Evolutionary conservation across 2,113 vertebrate genomes (phyloP), one percentile per base, ranked within the genome.

Genomic region (Ophiodon elongatus): DNA sequence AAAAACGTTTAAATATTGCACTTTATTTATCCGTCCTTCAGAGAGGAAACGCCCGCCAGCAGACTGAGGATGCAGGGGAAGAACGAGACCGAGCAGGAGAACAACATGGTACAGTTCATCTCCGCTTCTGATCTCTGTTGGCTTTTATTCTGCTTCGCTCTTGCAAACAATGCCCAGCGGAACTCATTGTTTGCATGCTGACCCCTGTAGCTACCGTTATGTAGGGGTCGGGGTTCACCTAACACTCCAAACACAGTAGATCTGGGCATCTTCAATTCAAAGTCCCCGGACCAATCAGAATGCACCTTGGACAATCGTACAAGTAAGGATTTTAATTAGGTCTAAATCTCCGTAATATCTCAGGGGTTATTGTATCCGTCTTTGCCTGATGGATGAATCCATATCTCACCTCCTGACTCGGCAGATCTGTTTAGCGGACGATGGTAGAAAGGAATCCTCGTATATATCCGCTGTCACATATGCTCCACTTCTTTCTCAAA

Each of bases 31-130:
- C 65, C 14, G 19, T 37, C 33, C 41, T 54, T 8, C 80, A 94
- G 57, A 81, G 84, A 79, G 47, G 73, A 86, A n/a, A 43, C 21
- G 14, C 25, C 27, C 54, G 9, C 31, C 39, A 17, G 67, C 33
- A 50, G 67, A 37, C 17, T 9, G 27, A 63, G 79, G 0, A 95
- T 95, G 94, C 93, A 93, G 69, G 93, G 86, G 43, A 94, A 91
- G 83, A 93, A 77, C 73, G 77, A 91, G 85, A 80, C 75, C 0
- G 84, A 84, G 2, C 82, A 73, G 29, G 52, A 77, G 23, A 82
- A 83, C 70, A 93, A 80, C 81, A 94, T 90, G 95, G 95, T 95
- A 95, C 4, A 15, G 52, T 79, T 11, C 6, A 64, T 13, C 64
- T 67, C 25, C 66, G 29, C 41, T 11, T 8, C 31, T 27, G 15